Conservation (phyloP, 2,797 vertebrate species). For the Etheostoma nigrum region DNA sequence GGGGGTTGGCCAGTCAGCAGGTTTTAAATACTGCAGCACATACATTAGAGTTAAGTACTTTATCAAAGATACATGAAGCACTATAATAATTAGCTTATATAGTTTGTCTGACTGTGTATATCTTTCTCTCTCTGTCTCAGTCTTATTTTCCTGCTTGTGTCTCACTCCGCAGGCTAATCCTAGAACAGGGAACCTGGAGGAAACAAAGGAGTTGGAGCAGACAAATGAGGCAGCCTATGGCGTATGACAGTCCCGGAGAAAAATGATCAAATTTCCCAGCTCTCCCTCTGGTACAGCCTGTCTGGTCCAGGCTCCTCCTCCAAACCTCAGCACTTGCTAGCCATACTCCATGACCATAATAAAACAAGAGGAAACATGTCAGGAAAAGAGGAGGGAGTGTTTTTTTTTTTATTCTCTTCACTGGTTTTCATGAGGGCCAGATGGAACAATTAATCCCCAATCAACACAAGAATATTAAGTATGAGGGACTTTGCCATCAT, state of each 20-base stretch:
- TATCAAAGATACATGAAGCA: conserved; percentile 68
- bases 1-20: conserved; percentile 64
- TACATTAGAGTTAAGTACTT: conserved; percentile 58
- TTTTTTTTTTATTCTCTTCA: conserved; percentile 45
- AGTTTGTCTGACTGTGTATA: conserved; percentile 20
- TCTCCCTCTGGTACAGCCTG: conserved; percentile 72
- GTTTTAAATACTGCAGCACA: conserved; percentile 56
- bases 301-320: conserved; percentile 60
- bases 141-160: conserved; percentile 38
- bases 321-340: conserved; percentile 49
- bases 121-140: conserved; percentile 10
- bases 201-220: conserved; percentile 83
- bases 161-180: conserved; percentile 54
- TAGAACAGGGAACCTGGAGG: conserved; percentile 59
- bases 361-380: conserved; percentile 57
- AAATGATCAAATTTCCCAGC: conserved; percentile 82
- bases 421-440: conserved; percentile 81
- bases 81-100: conserved; percentile 65
- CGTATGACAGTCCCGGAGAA: conserved; percentile 82
- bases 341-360: conserved; percentile 45
- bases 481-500: conserved; percentile 48
- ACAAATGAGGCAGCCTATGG: conserved; percentile 84
- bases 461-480: conserved; percentile 75
- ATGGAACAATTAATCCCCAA: conserved; percentile 91
- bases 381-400: conserved; percentile 39